Base-by-base conservation (phyloP, 2,888 invertebrate species). In the Protonemura montana region DNA sequence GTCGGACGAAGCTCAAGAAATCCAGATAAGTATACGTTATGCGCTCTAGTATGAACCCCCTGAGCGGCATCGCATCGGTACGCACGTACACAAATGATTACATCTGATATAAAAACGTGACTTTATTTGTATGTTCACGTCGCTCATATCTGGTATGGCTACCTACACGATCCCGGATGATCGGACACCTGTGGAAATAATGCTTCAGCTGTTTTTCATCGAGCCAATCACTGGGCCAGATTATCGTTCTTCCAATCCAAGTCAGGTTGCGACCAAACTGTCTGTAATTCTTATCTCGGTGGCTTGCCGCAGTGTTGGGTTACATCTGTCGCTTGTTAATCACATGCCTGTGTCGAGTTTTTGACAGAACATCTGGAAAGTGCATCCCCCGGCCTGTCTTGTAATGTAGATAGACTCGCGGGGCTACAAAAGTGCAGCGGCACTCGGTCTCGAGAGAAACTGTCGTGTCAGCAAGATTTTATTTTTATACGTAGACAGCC, bases 111-210 rank as follows among this genome's bases (percentile, higher is more conserved):
- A 59, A 59, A 59, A 59, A 59, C 59, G 59, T 59, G 59, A 59
- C 59, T 59, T 59, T 59, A 59, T 59, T 59, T 59, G 59, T 59
- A 59, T 59, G 59, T 21, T 59, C 59, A 59, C 59, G 59, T 59
- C 59, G 35, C 21, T 2, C 59, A 59, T 59, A 59, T 59, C 59
- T 59, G 59, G 16, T 59, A 10, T 21, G 21, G 59, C 59, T 59
- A 59, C 59, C 59, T 59, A 59, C 59, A 59, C 59, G 59, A 59
- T 59, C 59, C 59, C 59, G 59, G 59, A 59, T 59, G 59, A 59
- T 3, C 59, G 59, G 59, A 59, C 59, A 59, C 59, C 59, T 59
- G 59, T 59, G 59, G 59, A 21, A 59, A 59, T 59, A 59, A 59
- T 59, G 59, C 59, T 21, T 59, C 59, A 59, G 59, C 59, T 59